Conservation (phyloP, 2,888 invertebrate genomes). For the Diplolepis rosae region DNA sequence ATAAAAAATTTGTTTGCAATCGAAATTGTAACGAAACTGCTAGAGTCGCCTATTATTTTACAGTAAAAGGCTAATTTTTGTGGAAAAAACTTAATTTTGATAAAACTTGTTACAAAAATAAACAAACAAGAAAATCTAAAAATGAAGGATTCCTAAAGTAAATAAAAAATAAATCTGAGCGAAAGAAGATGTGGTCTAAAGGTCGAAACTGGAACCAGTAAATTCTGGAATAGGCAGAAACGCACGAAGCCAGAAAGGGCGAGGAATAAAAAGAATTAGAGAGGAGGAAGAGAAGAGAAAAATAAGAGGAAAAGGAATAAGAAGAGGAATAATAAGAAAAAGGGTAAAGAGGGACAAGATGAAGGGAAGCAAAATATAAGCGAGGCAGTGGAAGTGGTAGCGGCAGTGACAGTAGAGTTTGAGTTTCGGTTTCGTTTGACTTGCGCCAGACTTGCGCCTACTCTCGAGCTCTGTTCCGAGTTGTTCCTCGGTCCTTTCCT, state of each 20-base stretch:
- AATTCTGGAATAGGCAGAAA: slow-evolving; percentile 9
- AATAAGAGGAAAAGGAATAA: slow-evolving; percentile 10
- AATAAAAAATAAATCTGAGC: no score
- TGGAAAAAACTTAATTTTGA: no score
- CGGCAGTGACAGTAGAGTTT: slow-evolving; percentile 10
- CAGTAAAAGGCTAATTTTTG: no score
- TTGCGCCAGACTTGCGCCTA: slow-evolving; percentile 31
- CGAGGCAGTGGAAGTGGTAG: slow-evolving; percentile 7
- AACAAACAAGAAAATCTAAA: no score
- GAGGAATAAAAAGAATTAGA: not conserved
- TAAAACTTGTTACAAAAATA: no score
- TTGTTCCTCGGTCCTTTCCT: slow-evolving; percentile 23
- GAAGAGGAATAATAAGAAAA: slow-evolving; percentile 6
- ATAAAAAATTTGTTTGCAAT: no score
- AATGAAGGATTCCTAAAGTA: no score
- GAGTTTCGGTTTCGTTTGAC: slow-evolving; percentile 30
- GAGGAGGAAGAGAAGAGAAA: not conserved
- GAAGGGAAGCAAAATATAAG: slow-evolving; percentile 21
- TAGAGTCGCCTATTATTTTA: no score
- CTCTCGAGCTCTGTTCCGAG: slow-evolving; percentile 13
- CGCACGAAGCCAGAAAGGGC: slow-evolving; percentile 4
- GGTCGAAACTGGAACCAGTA: not conserved
- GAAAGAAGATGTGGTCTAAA: no score
- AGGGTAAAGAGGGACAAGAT: slow-evolving; percentile 12
- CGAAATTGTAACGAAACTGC: no score